Percentiles rank a stretch among this genome's conserved stretches.
Evolutionary conservation across 2,888 invertebrate genomes (phyloP).

Genomic region (Xanthia icteritia): DNA sequence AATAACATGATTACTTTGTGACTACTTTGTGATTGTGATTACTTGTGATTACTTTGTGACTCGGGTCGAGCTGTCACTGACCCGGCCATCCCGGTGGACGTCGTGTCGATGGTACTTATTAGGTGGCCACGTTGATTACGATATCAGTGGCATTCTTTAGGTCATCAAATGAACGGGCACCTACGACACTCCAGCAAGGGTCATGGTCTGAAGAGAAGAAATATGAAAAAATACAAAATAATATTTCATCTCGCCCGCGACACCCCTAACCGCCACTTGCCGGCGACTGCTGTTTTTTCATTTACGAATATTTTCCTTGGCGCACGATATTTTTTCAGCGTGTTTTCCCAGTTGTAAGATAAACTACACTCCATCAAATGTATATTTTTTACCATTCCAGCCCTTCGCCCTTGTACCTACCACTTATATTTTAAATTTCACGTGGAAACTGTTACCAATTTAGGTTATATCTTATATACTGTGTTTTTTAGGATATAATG

Average conservation of each 20-base stretch:
- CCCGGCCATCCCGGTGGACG: too few relatives aligned
- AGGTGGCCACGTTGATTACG: not conserved
- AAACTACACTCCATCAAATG: conserved; percentile 90
- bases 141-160: not conserved
- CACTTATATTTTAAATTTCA: conserved; percentile 70
- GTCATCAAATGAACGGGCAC: not conserved
- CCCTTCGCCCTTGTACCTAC: conserved; percentile 56
- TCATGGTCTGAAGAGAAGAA: not conserved
- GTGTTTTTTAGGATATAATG: conserved; percentile 47
- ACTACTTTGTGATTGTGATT: too few relatives aligned
- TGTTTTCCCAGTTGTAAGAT: conserved; percentile 90
- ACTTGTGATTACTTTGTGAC: too few relatives aligned
- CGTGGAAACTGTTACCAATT: conserved; percentile 67
- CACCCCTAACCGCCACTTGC: conserved; percentile 79
- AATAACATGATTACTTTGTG: too few relatives aligned
- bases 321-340: conserved; percentile 88
- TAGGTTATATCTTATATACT: conserved; percentile 57
- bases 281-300: conserved; percentile 89
- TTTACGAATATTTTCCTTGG: conserved; percentile 90
- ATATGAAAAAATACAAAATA: not conserved
- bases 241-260: not conserved
- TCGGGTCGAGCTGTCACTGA: too few relatives aligned
- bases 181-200: not conserved
- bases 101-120: too few relatives aligned
- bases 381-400: conserved; percentile 83